Base-by-base conservation (phyloP, 2,113 vertebrate genomes). In the Coracopsis vasa region DNA sequence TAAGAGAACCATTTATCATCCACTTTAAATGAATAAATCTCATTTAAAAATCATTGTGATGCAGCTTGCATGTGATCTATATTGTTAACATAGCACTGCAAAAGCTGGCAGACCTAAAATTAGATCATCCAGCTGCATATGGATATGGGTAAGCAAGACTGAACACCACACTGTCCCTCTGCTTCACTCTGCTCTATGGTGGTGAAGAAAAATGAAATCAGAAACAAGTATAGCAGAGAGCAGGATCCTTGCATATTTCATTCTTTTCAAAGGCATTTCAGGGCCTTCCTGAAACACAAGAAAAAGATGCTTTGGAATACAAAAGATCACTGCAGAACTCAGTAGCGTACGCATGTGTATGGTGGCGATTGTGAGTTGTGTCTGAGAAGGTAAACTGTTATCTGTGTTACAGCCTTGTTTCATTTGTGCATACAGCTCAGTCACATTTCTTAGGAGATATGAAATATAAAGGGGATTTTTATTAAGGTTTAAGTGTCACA, bases 11-110 rank as follows among this genome's bases (percentile, higher is more conserved):
- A 95, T 96, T 96, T 93, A 90, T 96, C 95, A 95, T 92, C 81
- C 67, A 53, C 71, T 93, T 94, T 90, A 94, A 96, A 96, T 86
- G 42, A 94, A 97, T 96, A 96, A 96, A 96, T 94, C 92, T 93
- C 90, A 93, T 96, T 94, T 96, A 44, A 88, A 96, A 96, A 94
- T 91, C 92, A 83, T 90, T 94, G 71, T 78, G 67, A 94, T 93
- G 90, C 90, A 80, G 71, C 29, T 88, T 91, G 77, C 42, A 85
- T 72, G 79, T 58, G 71, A 95, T 94, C 90, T 88, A 62, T 91
- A 88, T 58, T 96, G 92, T 80, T 94, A 92, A 93, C 58, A 90
- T 95, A 90, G 70, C 90, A 73, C 73, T 67, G 48, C 3, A 9
- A 90, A 80, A 91, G 67, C 82, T 90, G 77, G 48, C 72, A 91